Percentiles rank a stretch among this genome's conserved stretches.
Conservation (phyloP, 2,888 invertebrate species). For the Cacoxenus indagator region DNA sequence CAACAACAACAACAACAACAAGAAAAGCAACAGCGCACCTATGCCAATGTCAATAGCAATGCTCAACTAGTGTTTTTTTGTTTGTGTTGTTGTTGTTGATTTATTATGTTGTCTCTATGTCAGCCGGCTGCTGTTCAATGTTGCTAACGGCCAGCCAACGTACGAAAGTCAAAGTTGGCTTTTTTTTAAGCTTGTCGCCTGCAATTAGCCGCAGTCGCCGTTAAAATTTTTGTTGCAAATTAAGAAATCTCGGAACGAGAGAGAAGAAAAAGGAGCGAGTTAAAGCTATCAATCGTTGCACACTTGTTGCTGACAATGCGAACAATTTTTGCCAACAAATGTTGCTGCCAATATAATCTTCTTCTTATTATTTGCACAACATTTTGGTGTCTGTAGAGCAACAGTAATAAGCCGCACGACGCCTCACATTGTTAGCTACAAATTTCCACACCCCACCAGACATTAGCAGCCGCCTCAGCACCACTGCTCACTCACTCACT, state of each 20-base stretch:
- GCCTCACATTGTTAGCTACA: background rate
- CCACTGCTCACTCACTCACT: background rate
- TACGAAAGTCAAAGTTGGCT: background rate
- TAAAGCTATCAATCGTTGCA: background rate
- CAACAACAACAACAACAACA: too few species aligned
- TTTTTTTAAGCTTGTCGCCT: slow-evolving; percentile 4
- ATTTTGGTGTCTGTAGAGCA: slow-evolving; percentile 34
- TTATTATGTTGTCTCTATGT: slow-evolving; percentile 45
- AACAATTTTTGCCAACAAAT: too few species aligned
- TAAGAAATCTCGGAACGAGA: background rate
- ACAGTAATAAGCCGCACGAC: slow-evolving; percentile 4
- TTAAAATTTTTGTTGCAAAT: background rate
- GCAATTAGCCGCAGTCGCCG: slow-evolving; percentile 14
- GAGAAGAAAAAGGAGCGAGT: background rate
- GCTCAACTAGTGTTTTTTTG: slow-evolving; percentile 25
- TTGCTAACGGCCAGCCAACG: background rate
- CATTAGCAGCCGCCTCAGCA: slow-evolving; percentile 23
- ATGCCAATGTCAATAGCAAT: too few species aligned
- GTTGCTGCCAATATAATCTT: background rate
- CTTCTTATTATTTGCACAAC: slow-evolving; percentile 12
- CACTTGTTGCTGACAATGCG: background rate
- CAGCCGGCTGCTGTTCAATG: slow-evolving; percentile 34
- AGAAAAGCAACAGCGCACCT: too few species aligned
- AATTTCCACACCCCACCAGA: background rate
- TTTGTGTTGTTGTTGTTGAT: slow-evolving; percentile 36